These are phyloP conservation scores for Phyllotis vaccarum DNA, from an alignment of 2,797 vertebrate genomes.

Conservation along the genomic window DNA sequence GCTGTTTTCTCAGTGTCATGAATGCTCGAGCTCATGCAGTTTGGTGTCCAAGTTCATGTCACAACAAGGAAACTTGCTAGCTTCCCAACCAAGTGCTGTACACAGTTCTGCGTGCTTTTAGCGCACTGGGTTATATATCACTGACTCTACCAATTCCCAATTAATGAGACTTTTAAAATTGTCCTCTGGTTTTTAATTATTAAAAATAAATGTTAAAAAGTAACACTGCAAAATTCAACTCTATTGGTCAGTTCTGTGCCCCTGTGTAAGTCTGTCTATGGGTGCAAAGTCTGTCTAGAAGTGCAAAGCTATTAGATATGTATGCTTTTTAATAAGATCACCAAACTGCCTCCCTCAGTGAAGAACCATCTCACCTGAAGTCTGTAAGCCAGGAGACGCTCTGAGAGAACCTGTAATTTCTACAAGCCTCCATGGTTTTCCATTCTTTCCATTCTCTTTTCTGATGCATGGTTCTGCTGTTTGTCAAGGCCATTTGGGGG, in stretches of 20 bases:
- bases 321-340: too few relatives aligned
- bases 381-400: neutral
- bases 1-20: neutral
- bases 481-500: neutral
- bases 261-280: neutral
- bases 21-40: neutral
- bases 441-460: neutral
- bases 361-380: neutral
- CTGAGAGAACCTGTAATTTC: neutral
- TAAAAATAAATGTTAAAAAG: constrained; percentile 41
- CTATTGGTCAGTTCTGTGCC: neutral
- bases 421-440: neutral
- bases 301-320: neutral
- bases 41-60: neutral
- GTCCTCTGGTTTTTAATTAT: constrained; percentile 19
- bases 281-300: neutral
- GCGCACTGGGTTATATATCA: neutral
- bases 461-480: neutral
- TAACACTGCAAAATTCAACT: neutral
- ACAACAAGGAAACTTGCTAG: neutral
- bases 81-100: neutral
- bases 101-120: neutral
- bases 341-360: neutral
- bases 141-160: neutral
- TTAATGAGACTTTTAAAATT: neutral